Conservation (phyloP, 2,113 vertebrate species). For the Ictidomys tridecemlineatus region DNA sequence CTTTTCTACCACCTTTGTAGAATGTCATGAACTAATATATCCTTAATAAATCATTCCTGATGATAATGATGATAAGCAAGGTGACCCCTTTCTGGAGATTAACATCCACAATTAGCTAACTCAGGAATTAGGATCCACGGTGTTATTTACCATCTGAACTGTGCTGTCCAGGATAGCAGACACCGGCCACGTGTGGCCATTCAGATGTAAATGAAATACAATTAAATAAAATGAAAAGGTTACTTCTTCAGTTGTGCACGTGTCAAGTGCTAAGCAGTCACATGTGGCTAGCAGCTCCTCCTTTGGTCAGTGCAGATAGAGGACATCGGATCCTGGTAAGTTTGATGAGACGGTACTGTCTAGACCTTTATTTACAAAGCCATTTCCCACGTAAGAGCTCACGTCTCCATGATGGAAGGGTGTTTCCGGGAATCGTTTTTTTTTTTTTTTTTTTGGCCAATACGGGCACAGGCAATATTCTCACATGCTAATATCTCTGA, state of each 20-base stretch:
- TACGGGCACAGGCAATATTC: neutral
- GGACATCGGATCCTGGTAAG: neutral
- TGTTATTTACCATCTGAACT: neutral
- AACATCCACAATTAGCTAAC: constrained; percentile 36
- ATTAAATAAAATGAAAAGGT: neutral
- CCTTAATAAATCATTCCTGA: constrained; percentile 62
- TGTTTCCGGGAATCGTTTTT: constrained; percentile 7
- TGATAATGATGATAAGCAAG: constrained; percentile 34
- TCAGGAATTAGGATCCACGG: neutral
- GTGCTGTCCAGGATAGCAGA: neutral
- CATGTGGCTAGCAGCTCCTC: neutral
- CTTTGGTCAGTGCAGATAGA: neutral
- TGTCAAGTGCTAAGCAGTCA: neutral
- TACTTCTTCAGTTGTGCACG: neutral
- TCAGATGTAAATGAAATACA: neutral
- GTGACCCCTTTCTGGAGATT: constrained; percentile 44
- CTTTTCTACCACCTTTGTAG: neutral
- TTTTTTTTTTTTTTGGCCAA: neutral
- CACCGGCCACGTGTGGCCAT: neutral
- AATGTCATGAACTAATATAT: neutral
- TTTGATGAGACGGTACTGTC: neutral
- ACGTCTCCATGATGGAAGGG: neutral
- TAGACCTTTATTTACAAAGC: neutral
- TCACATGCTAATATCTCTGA: constrained; percentile 1
- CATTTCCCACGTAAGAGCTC: neutral